A percentile compares a stretch with the other conserved stretches of the same genome.
These are phyloP conservation scores for Neodon shergylaensis DNA, from an alignment of 2,113 vertebrate genomes.

Conservation along the genomic window DNA sequence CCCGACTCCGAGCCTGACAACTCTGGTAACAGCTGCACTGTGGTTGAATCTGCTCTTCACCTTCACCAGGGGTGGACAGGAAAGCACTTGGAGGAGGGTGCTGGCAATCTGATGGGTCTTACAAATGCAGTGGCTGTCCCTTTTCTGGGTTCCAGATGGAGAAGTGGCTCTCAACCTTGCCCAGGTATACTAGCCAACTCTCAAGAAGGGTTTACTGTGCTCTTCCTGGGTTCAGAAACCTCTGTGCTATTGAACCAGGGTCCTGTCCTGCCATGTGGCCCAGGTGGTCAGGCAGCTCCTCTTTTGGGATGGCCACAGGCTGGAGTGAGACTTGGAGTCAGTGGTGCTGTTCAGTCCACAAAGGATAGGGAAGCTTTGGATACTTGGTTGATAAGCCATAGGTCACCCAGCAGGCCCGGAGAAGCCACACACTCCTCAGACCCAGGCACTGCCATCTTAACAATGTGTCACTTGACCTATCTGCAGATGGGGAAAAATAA, in stretches of 20 bases:
- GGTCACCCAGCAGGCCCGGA: not conserved
- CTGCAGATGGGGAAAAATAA: not conserved
- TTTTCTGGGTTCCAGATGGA: not conserved
- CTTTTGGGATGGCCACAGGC: not conserved
- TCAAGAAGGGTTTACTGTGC: not conserved
- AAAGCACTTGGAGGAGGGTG: not conserved
- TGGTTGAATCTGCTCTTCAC: not conserved
- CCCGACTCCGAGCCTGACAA: not conserved
- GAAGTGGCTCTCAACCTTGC: not conserved
- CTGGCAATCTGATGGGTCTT: not conserved
- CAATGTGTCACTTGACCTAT: not conserved
- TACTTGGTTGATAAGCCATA: not conserved
- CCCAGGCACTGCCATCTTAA: not conserved
- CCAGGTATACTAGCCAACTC: not conserved
- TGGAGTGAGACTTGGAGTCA: not conserved
- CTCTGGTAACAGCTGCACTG: not conserved
- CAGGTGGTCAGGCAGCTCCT: not conserved
- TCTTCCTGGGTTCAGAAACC: too few relatives aligned
- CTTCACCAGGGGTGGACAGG: not conserved
- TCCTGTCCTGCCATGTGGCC: too few relatives aligned
- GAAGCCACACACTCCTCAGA: not conserved
- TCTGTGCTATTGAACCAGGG: accelerated
- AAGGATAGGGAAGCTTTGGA: not conserved
- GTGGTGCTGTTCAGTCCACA: not conserved
- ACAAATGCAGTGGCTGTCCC: not conserved